These are phyloP conservation scores for Melipona beecheii DNA, from an alignment of 2,888 invertebrate species.

Conservation along the genomic window DNA sequence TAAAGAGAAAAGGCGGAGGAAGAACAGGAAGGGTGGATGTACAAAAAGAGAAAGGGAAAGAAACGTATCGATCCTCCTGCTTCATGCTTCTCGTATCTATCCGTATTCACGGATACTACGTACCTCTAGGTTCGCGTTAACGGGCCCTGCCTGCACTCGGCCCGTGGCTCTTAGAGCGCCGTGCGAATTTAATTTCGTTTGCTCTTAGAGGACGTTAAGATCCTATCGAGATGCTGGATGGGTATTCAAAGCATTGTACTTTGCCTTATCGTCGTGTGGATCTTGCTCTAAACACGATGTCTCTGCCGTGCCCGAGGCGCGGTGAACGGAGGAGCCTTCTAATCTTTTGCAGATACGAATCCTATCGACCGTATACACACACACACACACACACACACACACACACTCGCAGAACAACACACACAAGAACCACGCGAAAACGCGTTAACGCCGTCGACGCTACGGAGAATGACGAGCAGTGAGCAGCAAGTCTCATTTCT, in stretches of 20 bases:
- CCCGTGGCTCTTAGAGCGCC: constrained; percentile 43
- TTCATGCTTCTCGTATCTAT: constrained; percentile 67
- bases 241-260: constrained; percentile 81
- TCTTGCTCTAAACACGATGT: constrained; percentile 79
- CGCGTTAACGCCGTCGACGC: constrained; percentile 28
- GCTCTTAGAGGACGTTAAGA: constrained; percentile 80
- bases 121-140: constrained; percentile 47
- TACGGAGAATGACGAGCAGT: no score
- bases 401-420: background rate
- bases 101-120: constrained; percentile 41
- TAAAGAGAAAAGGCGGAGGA: constrained; percentile 43
- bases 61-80: constrained; percentile 70
- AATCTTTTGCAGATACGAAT: constrained; percentile 65
- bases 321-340: constrained; percentile 53
- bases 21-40: constrained; percentile 22
- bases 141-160: constrained; percentile 42
- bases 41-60: constrained; percentile 64
- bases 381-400: background rate
- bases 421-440: constrained; percentile 36
- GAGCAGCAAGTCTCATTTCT: no score
- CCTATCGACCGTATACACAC: constrained; percentile 55
- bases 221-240: constrained; percentile 80
- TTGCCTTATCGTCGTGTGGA: constrained; percentile 78
- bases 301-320: constrained; percentile 66
- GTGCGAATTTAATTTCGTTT: constrained; percentile 81